These are phyloP conservation scores for Aix galericulata DNA, from an alignment of 2,113 vertebrate genomes.

Conservation along the genomic window DNA sequence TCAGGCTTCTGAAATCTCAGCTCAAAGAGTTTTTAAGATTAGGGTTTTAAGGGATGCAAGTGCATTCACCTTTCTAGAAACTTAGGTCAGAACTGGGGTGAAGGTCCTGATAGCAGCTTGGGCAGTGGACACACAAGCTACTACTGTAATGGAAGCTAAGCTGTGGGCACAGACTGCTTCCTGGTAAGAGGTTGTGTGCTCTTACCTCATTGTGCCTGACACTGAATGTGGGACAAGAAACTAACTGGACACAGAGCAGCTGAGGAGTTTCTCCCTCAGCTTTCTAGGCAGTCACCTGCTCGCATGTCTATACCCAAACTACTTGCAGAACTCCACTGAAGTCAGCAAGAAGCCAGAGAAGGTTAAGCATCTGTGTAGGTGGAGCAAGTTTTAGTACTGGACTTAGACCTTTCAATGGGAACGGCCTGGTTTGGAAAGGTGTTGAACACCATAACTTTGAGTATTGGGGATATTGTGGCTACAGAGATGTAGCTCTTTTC, in stretches of 20 bases:
- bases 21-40: not conserved
- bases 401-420: conserved; percentile 9
- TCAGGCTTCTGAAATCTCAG: conserved; percentile 32
- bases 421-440: conserved; percentile 23
- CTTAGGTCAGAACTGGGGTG: not conserved
- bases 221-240: not conserved
- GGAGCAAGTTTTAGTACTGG: not conserved
- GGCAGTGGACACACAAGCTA: conserved; percentile 22
- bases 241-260: conserved; percentile 1
- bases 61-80: not conserved
- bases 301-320: not conserved
- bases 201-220: conserved; percentile 13
- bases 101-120: conserved; percentile 27
- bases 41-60: not conserved
- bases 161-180: conserved; percentile 26
- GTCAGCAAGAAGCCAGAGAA: not conserved
- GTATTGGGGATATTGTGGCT: conserved; percentile 65
- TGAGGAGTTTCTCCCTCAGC: not conserved
- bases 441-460: conserved; percentile 29
- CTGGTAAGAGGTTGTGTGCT: not conserved
- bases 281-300: not conserved
- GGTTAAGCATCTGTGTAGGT: not conserved
- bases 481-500: conserved; percentile 58
- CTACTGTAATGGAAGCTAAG: conserved; percentile 37
- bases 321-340: conserved; percentile 38